A percentile compares a stretch with the other conserved stretches of the same genome.
These are phyloP conservation scores for Psilanteris sp. DNA, from an alignment of 1,140 invertebrate genomes.

Conservation along the genomic window DNA sequence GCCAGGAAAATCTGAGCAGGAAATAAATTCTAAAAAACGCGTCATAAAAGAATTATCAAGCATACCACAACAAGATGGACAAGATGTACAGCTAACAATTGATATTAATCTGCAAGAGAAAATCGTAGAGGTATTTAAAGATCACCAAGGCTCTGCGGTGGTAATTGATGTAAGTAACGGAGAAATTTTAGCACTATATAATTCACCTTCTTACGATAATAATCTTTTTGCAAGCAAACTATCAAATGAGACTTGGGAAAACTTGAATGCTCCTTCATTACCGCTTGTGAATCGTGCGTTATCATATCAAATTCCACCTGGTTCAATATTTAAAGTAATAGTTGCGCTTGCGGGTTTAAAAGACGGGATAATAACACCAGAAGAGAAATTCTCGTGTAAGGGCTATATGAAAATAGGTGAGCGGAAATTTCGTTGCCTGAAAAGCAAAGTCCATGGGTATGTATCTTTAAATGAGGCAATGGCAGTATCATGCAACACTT, in stretches of 20 bases:
- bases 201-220: slow-evolving; percentile 26
- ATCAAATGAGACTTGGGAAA: slow-evolving; percentile 20
- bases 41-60: slow-evolving; percentile 31
- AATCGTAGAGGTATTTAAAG: slow-evolving; percentile 29
- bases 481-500: slow-evolving; percentile 30
- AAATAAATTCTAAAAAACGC: slow-evolving; percentile 26
- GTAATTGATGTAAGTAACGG: slow-evolving; percentile 26
- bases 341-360: slow-evolving; percentile 27
- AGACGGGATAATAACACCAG: slow-evolving; percentile 18
- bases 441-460: slow-evolving; percentile 25
- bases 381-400: slow-evolving; percentile 27
- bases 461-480: slow-evolving; percentile 28
- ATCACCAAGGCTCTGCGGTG: slow-evolving; percentile 17
- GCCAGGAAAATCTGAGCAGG: slow-evolving; percentile 23
- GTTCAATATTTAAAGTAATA: slow-evolving; percentile 33
- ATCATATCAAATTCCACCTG: slow-evolving; percentile 27
- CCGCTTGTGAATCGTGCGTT: slow-evolving; percentile 25
- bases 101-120: slow-evolving; percentile 34
- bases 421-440: slow-evolving; percentile 29
- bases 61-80: slow-evolving; percentile 29
- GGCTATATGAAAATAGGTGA: slow-evolving; percentile 28
- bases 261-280: slow-evolving; percentile 29
- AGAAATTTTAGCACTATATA: slow-evolving; percentile 24
- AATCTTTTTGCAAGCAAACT: slow-evolving; percentile 24
- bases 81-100: slow-evolving; percentile 28